These are phyloP conservation scores for Melitaea cinxia DNA, from an alignment of 1,140 invertebrate species.

Conservation along the genomic window DNA sequence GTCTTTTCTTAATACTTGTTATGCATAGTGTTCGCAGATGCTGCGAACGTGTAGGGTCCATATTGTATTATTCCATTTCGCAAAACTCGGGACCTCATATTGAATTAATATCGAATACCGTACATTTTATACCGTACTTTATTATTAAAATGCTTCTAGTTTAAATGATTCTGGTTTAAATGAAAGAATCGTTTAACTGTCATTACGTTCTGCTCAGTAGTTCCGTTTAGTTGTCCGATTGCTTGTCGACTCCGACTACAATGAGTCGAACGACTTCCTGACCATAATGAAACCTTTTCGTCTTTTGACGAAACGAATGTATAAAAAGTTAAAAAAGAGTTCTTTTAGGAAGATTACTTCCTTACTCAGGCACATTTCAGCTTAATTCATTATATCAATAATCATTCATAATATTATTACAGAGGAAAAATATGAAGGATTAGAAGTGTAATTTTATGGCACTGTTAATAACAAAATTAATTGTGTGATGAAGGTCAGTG, in stretches of 20 bases:
- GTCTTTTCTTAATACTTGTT: slow-evolving; percentile 27
- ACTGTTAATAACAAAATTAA: no score
- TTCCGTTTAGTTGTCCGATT: slow-evolving; percentile 9
- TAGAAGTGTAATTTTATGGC: no score
- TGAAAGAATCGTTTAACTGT: not conserved
- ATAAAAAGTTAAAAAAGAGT: no score
- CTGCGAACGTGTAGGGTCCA: slow-evolving; percentile 23
- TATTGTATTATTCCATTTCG: slow-evolving; percentile 27
- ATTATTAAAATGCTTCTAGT: slow-evolving; percentile 1
- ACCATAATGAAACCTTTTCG: slow-evolving; percentile 15
- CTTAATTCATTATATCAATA: no score
- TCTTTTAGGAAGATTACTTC: no score
- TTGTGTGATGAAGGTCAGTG: no score
- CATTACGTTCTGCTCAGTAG: not conserved
- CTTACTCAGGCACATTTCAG: no score
- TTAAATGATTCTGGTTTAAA: not conserved
- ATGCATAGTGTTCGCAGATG: slow-evolving; percentile 28
- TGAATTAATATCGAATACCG: slow-evolving; percentile 22
- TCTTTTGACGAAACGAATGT: not conserved
- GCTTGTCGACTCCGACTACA: slow-evolving; percentile 13
- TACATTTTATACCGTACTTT: slow-evolving; percentile 18
- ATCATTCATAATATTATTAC: no score
- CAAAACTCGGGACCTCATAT: slow-evolving; percentile 17
- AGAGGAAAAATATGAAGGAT: no score
- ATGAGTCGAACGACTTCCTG: slow-evolving; percentile 22